Percentiles rank a stretch among this genome's conserved stretches.
These are phyloP conservation scores for Thalassoma bifasciatum DNA, from an alignment of 2,113 vertebrate genomes.

Conservation along the genomic window DNA sequence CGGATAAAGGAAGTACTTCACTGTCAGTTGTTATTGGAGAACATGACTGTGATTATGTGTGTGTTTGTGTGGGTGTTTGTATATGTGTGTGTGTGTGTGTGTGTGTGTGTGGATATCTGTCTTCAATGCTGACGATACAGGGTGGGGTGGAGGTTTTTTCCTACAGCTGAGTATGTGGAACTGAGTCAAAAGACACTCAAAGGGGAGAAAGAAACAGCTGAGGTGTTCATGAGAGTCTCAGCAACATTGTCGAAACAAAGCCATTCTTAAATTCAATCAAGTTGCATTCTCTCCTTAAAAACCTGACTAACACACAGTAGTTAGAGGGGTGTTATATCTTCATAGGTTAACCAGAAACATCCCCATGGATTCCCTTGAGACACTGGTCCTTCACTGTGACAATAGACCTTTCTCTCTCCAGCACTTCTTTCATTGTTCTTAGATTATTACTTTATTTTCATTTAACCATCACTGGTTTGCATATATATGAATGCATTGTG, in stretches of 20 bases:
- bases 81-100: slow-evolving; percentile 23
- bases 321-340: slow-evolving; percentile 1
- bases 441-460: neutral
- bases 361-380: neutral
- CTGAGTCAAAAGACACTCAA: slow-evolving; percentile 37
- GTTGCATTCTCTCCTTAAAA: too few relatives aligned
- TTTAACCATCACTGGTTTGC: neutral
- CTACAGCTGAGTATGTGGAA: slow-evolving; percentile 58
- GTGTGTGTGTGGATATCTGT: slow-evolving; percentile 19
- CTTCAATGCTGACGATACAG: slow-evolving; percentile 38
- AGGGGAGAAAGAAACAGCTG: neutral
- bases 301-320: slow-evolving; percentile 3
- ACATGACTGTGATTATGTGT: slow-evolving; percentile 17
- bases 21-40: slow-evolving; percentile 42
- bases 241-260: too few relatives aligned
- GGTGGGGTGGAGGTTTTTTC: slow-evolving; percentile 45
- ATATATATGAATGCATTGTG: slow-evolving; percentile 1
- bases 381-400: neutral
- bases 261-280: too few relatives aligned
- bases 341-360: neutral
- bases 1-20: slow-evolving; percentile 66
- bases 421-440: slow-evolving; percentile 1
- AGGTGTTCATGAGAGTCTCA: slow-evolving; percentile 30
- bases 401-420: neutral
- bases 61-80: slow-evolving; percentile 23